Evolutionary conservation across 2,797 vertebrate genomes (phyloP).

Genomic region (Sebastes oblongus): DNA sequence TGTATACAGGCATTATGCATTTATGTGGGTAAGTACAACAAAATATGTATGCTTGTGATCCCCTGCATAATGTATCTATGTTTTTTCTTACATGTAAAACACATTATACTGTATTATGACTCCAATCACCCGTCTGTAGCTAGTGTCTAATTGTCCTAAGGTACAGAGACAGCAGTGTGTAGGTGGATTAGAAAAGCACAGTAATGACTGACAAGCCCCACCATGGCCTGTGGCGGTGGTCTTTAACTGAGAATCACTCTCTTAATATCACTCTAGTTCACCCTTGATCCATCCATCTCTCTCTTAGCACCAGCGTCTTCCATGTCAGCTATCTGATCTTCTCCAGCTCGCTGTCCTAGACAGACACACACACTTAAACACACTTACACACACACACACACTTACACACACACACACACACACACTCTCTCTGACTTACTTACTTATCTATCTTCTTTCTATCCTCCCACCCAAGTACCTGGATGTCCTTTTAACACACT

Average conservation of each 20-base stretch:
- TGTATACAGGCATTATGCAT: constrained; percentile 11
- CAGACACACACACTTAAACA: not conserved
- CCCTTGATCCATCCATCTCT: constrained; percentile 64
- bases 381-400: not conserved
- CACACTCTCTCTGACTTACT: constrained; percentile 35
- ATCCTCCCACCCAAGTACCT: constrained; percentile 52
- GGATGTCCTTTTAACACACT: constrained; percentile 58
- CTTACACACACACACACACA: not conserved
- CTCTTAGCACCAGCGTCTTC: constrained; percentile 58
- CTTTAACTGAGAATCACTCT: constrained; percentile 62
- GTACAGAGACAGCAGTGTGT: constrained; percentile 15
- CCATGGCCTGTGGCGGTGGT: constrained; percentile 56
- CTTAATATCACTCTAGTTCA: constrained; percentile 59
- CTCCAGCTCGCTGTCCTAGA: constrained; percentile 23
- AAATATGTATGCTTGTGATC: constrained; percentile 5
- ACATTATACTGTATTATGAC: not conserved
- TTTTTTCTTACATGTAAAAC: constrained; percentile 11
- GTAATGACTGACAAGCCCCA: constrained; percentile 43
- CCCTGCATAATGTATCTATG: not conserved
- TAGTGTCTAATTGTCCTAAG: constrained; percentile 29
- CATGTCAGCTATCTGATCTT: constrained; percentile 69
- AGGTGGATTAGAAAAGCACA: constrained; percentile 50
- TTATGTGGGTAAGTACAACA: constrained; percentile 22
- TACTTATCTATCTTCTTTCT: constrained; percentile 40
- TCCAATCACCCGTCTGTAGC: constrained; percentile 5